A percentile compares a stretch with the other conserved stretches of the same genome.
Evolutionary conservation across 2,113 vertebrate species (phyloP).

Genomic region (Cebidichthys violaceus): DNA sequence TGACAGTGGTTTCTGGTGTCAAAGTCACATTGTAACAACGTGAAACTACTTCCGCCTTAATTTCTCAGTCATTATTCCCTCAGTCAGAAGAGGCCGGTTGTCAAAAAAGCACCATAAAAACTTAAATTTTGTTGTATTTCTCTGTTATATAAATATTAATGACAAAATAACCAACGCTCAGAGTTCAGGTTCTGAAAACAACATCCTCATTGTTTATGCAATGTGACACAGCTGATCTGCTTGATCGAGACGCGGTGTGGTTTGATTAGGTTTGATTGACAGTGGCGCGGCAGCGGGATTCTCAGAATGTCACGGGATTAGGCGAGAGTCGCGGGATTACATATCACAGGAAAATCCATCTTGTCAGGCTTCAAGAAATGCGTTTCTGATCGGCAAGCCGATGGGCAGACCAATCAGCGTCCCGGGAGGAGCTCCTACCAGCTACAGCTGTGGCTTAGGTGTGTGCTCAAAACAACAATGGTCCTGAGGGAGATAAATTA

Average conservation of each 20-base stretch:
- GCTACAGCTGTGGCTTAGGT: too few species aligned
- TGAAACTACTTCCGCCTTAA: background rate
- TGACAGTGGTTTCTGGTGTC: background rate
- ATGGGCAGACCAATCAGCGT: background rate
- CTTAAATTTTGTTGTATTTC: background rate
- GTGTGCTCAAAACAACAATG: too few species aligned
- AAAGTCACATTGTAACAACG: background rate
- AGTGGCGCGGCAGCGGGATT: background rate
- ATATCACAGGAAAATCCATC: background rate
- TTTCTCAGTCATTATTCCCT: background rate
- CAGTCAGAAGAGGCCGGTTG: constrained; percentile 4
- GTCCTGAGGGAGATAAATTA: background rate
- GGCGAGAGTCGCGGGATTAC: background rate
- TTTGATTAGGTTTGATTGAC: background rate
- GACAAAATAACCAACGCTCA: background rate
- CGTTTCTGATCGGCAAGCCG: background rate
- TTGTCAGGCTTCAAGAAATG: background rate
- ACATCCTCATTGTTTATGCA: background rate
- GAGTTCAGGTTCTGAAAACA: background rate
- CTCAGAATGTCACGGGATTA: background rate
- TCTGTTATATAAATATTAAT: background rate
- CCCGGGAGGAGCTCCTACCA: too few species aligned
- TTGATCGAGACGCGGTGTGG: too few species aligned
- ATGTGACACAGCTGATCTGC: background rate
- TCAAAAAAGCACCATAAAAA: background rate